phyloP scores from a whole-genome alignment of 2,888 invertebrate genomes.

The Epiperipatus broadwayi region DNA sequence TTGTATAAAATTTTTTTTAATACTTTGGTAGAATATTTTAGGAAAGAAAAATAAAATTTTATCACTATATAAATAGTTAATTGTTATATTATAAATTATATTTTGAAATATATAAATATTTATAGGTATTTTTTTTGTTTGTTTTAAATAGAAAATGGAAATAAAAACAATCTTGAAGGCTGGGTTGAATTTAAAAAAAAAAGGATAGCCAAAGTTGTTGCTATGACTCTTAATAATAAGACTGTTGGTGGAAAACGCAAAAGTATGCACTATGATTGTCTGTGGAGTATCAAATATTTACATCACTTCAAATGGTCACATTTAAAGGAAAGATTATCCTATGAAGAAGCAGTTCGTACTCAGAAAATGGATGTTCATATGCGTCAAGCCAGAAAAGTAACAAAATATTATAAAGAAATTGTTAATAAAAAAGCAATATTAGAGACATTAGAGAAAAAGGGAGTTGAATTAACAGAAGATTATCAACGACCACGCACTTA shows the following conservation, averaged over 20 bases:
- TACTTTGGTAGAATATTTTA: too few relatives aligned
- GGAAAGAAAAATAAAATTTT: too few relatives aligned
- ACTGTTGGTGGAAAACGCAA: conserved; percentile 65
- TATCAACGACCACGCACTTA: too few relatives aligned
- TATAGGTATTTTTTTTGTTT: too few relatives aligned
- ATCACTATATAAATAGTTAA: too few relatives aligned
- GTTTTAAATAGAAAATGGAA: too few relatives aligned
- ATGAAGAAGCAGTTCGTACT: conserved; percentile 70
- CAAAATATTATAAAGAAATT: conserved; percentile 62
- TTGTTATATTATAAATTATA: too few relatives aligned
- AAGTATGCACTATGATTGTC: conserved; percentile 64
- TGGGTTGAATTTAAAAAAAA: conserved; percentile 89
- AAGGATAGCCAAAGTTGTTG: conserved; percentile 67
- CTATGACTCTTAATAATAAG: conserved; percentile 58
- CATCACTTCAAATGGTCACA: conserved; percentile 90
- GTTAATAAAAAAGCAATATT: conserved; percentile 55
- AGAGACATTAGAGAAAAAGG: conserved; percentile 16
- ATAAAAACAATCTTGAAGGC: conserved; percentile 45
- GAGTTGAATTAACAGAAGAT: background rate
- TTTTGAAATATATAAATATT: too few relatives aligned
- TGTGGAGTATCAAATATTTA: conserved; percentile 93
- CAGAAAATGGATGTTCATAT: conserved; percentile 70
- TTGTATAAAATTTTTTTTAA: too few relatives aligned
- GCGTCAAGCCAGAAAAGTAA: conserved; percentile 72
- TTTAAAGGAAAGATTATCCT: conserved; percentile 73